Base-by-base conservation (phyloP, 2,797 vertebrate genomes). In the Macropus fuliginosus region DNA sequence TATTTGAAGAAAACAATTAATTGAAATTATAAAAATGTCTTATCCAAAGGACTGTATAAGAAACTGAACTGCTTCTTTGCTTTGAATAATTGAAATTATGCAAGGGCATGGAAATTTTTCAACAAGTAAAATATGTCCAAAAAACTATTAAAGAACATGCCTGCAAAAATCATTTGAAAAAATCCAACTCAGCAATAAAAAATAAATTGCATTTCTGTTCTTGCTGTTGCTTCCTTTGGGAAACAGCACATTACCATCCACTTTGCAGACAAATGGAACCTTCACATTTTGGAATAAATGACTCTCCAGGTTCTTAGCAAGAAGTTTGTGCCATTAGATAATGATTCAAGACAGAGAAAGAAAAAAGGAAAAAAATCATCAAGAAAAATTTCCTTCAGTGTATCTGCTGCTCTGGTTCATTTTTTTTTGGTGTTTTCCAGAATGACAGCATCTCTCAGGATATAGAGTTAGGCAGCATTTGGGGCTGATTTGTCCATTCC, bases 131-230 rank as follows among this genome's bases (percentile, higher is more conserved):
- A 93, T 96, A 96, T 95, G 62, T 87, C 96, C 92, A 93, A 95
- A 96, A 98, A 96, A 97, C 97, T 98, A 97, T 97, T 98, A 98
- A 97, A 97, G 87, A 96, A 46, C 90, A 92, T 21, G 93, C 96
- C 97, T 97, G 93, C 91, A 96, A 98, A 97, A 97, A 96, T 97
- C 93, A 92, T 96, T 96, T 94, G 92, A 95, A 98, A 97, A 97
- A 97, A 90, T 59, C 55, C 96, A 94, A 95, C 93, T 96, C 95
- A 96, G 59, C 96, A 98, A 96, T 98, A 96, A 97, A 96, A 91
- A 95, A 92, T 91, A 93, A 98, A 98, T 97, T 94, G 74, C 18
- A 74, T 97, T 96, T 96, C 92, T 34, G 0, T 97, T 95, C 94
- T 98, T 96, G 89, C 95, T 96, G 46, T 94, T 97, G 92, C 95